These are phyloP conservation scores for Galbula dea DNA, from an alignment of 2,113 vertebrate genomes.

Conservation along the genomic window DNA sequence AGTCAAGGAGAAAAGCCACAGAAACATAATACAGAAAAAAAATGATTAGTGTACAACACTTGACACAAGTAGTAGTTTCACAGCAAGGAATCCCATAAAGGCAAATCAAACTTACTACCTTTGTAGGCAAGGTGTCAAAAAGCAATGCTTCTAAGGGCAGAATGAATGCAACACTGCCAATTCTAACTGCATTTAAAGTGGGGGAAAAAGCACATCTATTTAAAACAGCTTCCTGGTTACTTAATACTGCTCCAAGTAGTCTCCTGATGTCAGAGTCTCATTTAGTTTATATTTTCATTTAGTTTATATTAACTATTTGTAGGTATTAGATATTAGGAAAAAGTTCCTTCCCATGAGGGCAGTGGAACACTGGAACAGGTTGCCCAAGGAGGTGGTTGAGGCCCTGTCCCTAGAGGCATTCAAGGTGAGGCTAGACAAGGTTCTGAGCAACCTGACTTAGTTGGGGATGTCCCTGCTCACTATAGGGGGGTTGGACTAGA, in stretches of 20 bases:
- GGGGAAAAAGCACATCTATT: neutral
- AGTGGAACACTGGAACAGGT: no score
- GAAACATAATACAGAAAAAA: neutral
- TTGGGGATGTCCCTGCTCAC: no score
- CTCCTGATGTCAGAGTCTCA: neutral
- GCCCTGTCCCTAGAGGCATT: no score
- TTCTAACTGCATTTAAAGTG: neutral
- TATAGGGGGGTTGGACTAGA: no score
- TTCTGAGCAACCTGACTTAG: no score
- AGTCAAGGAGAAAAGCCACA: slow-evolving; percentile 79
- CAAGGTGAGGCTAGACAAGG: no score
- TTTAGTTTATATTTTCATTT: neutral
- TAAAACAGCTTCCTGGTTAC: neutral
- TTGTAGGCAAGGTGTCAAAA: neutral
- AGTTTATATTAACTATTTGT: neutral
- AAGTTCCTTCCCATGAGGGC: no score
- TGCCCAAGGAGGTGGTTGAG: no score
- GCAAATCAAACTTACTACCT: neutral
- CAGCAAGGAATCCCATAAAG: neutral
- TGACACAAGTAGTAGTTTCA: neutral
- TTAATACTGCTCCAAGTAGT: neutral
- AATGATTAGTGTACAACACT: neutral
- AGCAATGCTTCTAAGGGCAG: neutral
- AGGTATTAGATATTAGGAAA: no score
- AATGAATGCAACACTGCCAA: neutral